These are phyloP conservation scores for Amphiprion percula DNA, from an alignment of 2,113 vertebrate species.

Conservation along the genomic window DNA sequence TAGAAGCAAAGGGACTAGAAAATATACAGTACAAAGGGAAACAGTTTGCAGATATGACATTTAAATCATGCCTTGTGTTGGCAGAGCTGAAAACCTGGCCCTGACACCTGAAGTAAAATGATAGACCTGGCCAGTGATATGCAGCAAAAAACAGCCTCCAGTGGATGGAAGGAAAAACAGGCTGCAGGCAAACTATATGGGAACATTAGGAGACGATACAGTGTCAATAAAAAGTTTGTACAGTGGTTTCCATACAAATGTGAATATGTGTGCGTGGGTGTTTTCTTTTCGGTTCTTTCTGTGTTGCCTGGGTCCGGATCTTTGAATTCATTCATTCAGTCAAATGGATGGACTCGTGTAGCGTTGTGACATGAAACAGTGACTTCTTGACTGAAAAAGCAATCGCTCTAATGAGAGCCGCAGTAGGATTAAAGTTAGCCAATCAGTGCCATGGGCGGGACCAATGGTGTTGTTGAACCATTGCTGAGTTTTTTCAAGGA, in stretches of 20 bases:
- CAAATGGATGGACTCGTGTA: too few relatives aligned
- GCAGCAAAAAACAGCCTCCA: slow-evolving; percentile 42
- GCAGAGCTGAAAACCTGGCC: slow-evolving; percentile 33
- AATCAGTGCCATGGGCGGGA: too few relatives aligned
- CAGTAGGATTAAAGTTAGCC: too few relatives aligned
- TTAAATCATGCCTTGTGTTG: slow-evolving; percentile 55
- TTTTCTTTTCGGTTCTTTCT: slow-evolving; percentile 25
- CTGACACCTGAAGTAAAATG: slow-evolving; percentile 50
- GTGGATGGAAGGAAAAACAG: slow-evolving; percentile 35
- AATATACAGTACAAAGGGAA: not conserved
- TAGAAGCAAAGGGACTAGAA: not conserved
- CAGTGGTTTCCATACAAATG: slow-evolving; percentile 37
- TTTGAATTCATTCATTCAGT: too few relatives aligned
- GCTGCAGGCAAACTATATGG: slow-evolving; percentile 18
- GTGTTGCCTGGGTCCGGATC: not conserved
- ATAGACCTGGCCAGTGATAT: slow-evolving; percentile 47
- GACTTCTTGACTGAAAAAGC: too few relatives aligned
- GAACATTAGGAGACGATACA: slow-evolving; percentile 36
- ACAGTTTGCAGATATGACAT: slow-evolving; percentile 51
- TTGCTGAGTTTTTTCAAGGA: too few relatives aligned
- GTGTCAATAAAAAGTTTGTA: slow-evolving; percentile 29
- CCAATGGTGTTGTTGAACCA: too few relatives aligned
- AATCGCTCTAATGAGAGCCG: too few relatives aligned
- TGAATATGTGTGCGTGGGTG: not conserved
- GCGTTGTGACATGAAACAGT: too few relatives aligned